Percentiles rank a stretch among this genome's conserved stretches.
Conservation (phyloP, 2,888 invertebrate genomes). For the Drosophila stalkeri region DNA sequence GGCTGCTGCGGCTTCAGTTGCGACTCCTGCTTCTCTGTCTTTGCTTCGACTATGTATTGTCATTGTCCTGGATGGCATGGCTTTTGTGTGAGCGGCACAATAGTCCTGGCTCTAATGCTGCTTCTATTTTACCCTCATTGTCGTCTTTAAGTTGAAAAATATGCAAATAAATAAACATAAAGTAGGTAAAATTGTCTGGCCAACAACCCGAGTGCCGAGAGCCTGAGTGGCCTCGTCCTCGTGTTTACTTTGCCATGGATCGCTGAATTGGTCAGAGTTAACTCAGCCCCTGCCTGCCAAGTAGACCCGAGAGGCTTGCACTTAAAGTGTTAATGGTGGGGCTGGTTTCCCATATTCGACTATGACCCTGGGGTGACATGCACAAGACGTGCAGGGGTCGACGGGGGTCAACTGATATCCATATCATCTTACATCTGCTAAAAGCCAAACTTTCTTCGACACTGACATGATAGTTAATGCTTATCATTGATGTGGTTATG, state of each 20-base stretch:
- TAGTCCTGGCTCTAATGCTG: conserved; percentile 47
- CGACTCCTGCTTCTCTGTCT: conserved; percentile 14
- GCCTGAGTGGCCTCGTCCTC: conserved; percentile 52
- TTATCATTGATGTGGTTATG: conserved; percentile 44
- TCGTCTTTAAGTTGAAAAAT: conserved; percentile 79
- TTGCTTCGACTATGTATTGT: conserved; percentile 55
- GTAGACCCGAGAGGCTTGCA: conserved; percentile 65
- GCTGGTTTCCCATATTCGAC: conserved; percentile 37
- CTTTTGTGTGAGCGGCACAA: conserved; percentile 63
- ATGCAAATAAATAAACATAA: conserved; percentile 77
- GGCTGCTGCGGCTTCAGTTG: conserved; percentile 20
- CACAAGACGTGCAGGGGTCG: conserved; percentile 19
- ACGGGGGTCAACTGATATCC: conserved; percentile 33
- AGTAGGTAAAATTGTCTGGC: conserved; percentile 79
- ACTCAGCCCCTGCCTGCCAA: conserved; percentile 45
- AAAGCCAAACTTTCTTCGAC: conserved; percentile 38
- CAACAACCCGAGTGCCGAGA: conserved; percentile 66
- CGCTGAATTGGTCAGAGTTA: conserved; percentile 35
- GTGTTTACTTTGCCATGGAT: conserved; percentile 42
- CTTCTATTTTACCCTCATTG: conserved; percentile 51
- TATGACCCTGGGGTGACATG: conserved; percentile 65
- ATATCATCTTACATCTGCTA: conserved; percentile 35
- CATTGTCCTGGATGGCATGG: conserved; percentile 51
- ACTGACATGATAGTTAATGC: conserved; percentile 44
- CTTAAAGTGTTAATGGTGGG: conserved; percentile 68